These are phyloP conservation scores for Pelecanus crispus DNA, from an alignment of 2,113 vertebrate genomes.

Conservation along the genomic window DNA sequence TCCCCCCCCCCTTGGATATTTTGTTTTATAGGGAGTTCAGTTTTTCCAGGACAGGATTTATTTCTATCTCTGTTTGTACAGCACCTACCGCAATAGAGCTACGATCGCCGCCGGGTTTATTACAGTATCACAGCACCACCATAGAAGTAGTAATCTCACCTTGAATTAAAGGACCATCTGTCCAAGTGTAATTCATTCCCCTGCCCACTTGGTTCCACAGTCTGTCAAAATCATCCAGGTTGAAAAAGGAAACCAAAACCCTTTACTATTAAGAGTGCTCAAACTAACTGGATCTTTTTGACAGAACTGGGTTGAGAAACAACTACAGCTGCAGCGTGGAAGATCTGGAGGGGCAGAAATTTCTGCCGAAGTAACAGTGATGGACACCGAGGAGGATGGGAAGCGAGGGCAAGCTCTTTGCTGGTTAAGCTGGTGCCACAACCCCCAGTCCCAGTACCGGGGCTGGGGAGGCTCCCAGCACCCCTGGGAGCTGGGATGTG, in stretches of 20 bases:
- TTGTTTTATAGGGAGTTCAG: background rate
- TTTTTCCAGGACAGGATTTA: background rate
- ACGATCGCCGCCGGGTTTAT: background rate
- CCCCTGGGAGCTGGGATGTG: background rate
- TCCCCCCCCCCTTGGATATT: background rate
- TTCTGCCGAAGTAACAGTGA: background rate
- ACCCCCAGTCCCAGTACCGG: background rate
- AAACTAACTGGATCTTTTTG: background rate
- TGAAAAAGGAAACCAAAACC: background rate
- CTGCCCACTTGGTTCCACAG: conserved; percentile 47
- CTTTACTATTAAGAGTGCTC: background rate
- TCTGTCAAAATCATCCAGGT: conserved; percentile 47
- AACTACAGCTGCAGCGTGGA: background rate
- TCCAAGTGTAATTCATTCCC: conserved; percentile 1
- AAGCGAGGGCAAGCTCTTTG: background rate
- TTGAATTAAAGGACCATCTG: conserved; percentile 38
- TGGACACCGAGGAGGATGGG: fast-evolving
- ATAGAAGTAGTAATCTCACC: background rate
- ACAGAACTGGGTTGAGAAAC: conserved; percentile 37
- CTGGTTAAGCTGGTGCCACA: background rate
- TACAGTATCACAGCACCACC: background rate
- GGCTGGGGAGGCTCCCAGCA: background rate
- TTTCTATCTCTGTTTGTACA: background rate
- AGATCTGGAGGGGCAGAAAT: background rate
- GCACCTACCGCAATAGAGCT: background rate